Percentiles rank a stretch among this genome's conserved stretches.
phyloP scores from a whole-genome alignment of 2,797 vertebrate species.

The Taeniopygia guttata region DNA sequence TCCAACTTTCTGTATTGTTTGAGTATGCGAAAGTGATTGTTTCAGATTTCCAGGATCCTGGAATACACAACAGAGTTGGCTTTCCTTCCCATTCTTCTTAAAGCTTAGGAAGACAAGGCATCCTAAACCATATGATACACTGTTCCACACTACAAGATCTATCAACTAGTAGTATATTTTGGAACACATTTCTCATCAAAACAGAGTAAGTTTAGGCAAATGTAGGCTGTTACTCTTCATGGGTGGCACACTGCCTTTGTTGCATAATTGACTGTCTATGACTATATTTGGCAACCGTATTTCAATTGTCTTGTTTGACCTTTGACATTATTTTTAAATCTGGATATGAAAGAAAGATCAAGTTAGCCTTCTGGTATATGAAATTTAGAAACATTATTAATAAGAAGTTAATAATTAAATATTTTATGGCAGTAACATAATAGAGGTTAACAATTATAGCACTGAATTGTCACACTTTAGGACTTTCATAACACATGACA shows the following conservation, averaged over 20 bases:
- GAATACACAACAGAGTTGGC: background rate
- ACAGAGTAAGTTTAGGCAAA: background rate
- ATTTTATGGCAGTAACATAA: slow-evolving; percentile 15
- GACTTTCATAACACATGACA: slow-evolving; percentile 75
- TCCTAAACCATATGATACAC: background rate
- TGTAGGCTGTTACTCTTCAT: slow-evolving; percentile 13
- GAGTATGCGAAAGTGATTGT: background rate
- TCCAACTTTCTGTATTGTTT: background rate
- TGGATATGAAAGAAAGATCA: slow-evolving; percentile 14
- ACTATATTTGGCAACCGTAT: slow-evolving; percentile 55
- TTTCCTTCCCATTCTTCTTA: background rate
- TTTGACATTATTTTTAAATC: slow-evolving; percentile 39
- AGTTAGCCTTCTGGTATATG: background rate
- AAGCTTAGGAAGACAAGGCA: background rate
- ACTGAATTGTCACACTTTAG: slow-evolving; percentile 50
- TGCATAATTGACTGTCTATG: slow-evolving; percentile 57
- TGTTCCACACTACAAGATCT: background rate
- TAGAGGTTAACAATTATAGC: slow-evolving; percentile 20
- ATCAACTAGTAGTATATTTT: background rate
- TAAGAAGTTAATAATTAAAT: slow-evolving; percentile 27
- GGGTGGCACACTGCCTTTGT: slow-evolving; percentile 47
- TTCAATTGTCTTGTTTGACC: slow-evolving; percentile 49
- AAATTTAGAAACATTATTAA: slow-evolving; percentile 7
- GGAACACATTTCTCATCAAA: background rate
- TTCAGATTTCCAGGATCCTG: background rate